Evolutionary conservation across 1,140 invertebrate species (phyloP), one percentile per base, ranked within the genome.

Genomic region (Ditylenchus dipsaci): DNA sequence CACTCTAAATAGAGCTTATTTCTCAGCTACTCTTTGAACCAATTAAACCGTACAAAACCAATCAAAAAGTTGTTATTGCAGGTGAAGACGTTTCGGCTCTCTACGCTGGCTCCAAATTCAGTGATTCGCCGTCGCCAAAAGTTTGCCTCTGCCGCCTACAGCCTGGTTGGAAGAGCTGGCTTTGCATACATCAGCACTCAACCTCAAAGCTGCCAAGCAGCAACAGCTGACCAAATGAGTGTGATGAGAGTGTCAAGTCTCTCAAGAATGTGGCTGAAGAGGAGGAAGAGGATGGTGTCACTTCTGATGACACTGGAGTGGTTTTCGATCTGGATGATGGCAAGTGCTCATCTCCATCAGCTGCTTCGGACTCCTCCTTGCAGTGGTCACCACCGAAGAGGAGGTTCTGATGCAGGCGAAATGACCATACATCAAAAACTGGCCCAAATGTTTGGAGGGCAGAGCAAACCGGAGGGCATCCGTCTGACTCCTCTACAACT

Each of bases 121-220:
- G 56, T 17, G 69, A 74, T 17, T 71, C 69, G 0, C 69, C 69
- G 15, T 57, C 67, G 69, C 69, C 33, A 71, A 71, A 38, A 73
- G 61, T 42, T 57, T 71, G 27, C 69, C 69, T 23, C 45, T 73
- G 45, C 69, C 69, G 30, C 69, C 69, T 5, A 27, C 59, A n/a
- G 57, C 74, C 26, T 71, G 69, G 69, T 29, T 71, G 19, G 49
- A 57, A 15, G 72, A 21, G 29, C 19, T 27, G 42, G 33, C 13
- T 19, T 19, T 21, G 33, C 9, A 27, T 15, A 38, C 3, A 1
- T 53, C 49, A 53, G n/a, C 49, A 53, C 49, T 53, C 49, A 26
- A 8, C 23, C 49, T 38, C 3, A 38, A 38, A 38, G 3, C 11
- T 38, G 11, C 3, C 33, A 38, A 38, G n/a, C n/a, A n/a, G n/a